Evolutionary conservation across 2,888 invertebrate genomes (phyloP), one percentile per base, ranked within the genome.

Genomic region (Dolichomitus sp.): DNA sequence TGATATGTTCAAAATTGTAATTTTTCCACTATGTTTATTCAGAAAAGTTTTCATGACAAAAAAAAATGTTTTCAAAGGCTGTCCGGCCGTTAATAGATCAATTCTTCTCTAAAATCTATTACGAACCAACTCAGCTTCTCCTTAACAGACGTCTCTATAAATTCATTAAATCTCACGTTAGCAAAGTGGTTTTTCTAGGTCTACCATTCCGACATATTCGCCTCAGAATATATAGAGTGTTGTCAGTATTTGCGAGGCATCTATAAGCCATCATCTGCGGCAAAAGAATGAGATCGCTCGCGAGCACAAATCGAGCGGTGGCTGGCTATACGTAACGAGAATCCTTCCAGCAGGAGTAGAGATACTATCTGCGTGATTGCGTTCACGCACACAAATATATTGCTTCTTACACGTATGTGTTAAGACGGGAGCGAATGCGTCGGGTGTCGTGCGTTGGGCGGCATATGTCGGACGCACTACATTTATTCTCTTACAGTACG

Each of bases 361-460:
- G 84, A 81, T 81, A 79, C 68, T 84, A 81, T 84, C 81, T 84
- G 79, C 79, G 76, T 81, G 84, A 84, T 81, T 84, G 84, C 81
- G 81, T 81, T 84, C 68, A 73, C 79, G 52, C 54, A 79, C 76
- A 81, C 79, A 30, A n/a, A 17, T 42, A 37, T 12, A 23, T 14
- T 6, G 19, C 11, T 23, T 45, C 45, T 17, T 37, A 12, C 33
- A 61, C 6, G 30, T 50, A 63, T 40, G 17, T 27, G 12, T 9
- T 4, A 70, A 81, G 63, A 76, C 70, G 75, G 80, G 27, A 76
- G 70, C 63, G 50, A 80, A 70, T 76, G 75, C 52, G 42, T 57
- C 70, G 75, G 75, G 75, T 81, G 80, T 81, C 76, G 70, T 76
- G 66, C 70, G 76, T 57, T 66, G 76, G 80, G 80, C 76, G 70